Evolutionary conservation across 2,797 vertebrate genomes (phyloP), one percentile per base, ranked within the genome.

Genomic region (Pseudochirops cupreus): DNA sequence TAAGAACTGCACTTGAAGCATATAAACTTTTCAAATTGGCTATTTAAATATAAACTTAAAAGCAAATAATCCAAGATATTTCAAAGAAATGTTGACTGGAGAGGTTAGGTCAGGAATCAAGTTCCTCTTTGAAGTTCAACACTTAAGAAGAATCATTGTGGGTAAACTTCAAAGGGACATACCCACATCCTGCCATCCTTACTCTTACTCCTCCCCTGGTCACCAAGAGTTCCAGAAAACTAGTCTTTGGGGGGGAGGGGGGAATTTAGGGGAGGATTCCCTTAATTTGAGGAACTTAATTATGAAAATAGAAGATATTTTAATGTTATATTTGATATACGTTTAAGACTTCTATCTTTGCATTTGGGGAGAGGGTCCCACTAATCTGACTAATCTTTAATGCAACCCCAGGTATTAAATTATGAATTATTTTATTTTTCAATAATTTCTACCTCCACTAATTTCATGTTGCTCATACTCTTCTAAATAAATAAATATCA

Each of bases 251-350:
- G 10, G 53, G 53, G 53, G 53, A 52, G 52, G 52, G 0, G 52
- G 52, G 3, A 52, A 46, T 46, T 46, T 46, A 46, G 52, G 53
- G 53, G 9, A 11, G 53, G 53, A 10, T 54, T 54, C 53, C 18
- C 87, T 95, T 87, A 62, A 92, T 94, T 94, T 39, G 24, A 46
- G 91, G 94, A 93, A 39, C 54, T 10, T n/a, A 57, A 39, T 46
- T 12, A 53, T 53, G 16, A 39, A 56, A 91, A 39, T 31, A 92
- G 92, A 56, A 5, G 87, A 55, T 46, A 29, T n/a, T 93, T 95
- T 74, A 94, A 92, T 93, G 92, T 54, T 87, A 96, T 94, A 91
- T 28, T 90, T 87, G 50, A 57, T 58, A 2, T 29, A 10, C 82
- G 39, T 10, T 53, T 56, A 28, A 96, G 56, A 57, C 33, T 91